phyloP scores from a whole-genome alignment of 2,888 invertebrate genomes.

The Vannuccia rotundouncinata region DNA sequence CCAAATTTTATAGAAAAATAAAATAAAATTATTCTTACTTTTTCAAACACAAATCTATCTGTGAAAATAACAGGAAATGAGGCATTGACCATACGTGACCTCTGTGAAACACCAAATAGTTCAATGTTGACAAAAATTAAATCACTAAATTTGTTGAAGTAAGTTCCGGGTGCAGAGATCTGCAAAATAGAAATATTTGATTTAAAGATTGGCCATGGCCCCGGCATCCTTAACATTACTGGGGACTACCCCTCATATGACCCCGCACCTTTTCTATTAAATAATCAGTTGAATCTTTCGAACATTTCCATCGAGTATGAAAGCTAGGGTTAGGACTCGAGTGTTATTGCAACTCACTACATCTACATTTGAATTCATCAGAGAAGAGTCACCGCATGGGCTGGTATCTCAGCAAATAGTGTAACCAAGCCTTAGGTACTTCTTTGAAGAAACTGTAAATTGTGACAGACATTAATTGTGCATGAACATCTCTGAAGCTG shows the following conservation, averaged over 20 bases:
- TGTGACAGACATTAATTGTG: background rate
- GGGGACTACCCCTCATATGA: no score
- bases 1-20: background rate
- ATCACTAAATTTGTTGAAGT: background rate
- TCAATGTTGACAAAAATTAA: background rate
- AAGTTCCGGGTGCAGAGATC: background rate
- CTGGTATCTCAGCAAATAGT: background rate
- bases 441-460: background rate
- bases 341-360: background rate
- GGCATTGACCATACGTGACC: background rate
- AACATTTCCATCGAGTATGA: no score
- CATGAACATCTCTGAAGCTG: background rate
- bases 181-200: no score
- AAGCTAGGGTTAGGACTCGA: no score
- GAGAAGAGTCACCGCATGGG: background rate
- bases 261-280: no score
- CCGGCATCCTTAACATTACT: no score
- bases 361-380: background rate
- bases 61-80: background rate
- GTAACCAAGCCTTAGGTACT: background rate
- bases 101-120: background rate
- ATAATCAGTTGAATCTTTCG: no score
- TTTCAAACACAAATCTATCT: background rate
- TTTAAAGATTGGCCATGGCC: no score
- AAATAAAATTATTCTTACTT: background rate